Evolutionary conservation across 2,113 vertebrate genomes (phyloP).

Genomic region (Orthonyx spaldingii): DNA sequence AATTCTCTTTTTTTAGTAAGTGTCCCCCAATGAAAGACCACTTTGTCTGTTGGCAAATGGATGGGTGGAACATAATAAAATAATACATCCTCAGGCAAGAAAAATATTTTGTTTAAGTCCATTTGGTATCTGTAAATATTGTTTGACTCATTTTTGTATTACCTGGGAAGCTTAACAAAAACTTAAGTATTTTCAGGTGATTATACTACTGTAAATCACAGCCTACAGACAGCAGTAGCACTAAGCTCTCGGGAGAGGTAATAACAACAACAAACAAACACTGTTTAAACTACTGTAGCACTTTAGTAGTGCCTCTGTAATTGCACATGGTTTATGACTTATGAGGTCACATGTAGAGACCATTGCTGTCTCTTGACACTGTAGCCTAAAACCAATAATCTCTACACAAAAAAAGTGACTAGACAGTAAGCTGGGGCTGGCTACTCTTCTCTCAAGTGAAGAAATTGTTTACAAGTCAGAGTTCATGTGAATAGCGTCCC

Average conservation of each 20-base stretch:
- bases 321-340: neutral
- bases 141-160: neutral
- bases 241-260: neutral
- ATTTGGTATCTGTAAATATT: neutral
- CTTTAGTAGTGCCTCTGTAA: neutral
- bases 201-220: constrained; percentile 7
- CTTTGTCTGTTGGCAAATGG: neutral
- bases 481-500: neutral
- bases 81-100: neutral
- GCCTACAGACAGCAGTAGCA: neutral
- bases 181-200: neutral
- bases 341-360: neutral
- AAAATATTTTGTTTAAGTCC: neutral
- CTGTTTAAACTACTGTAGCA: neutral
- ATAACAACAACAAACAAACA: neutral
- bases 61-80: neutral
- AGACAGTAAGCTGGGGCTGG: neutral
- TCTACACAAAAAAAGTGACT: neutral
- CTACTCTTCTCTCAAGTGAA: neutral
- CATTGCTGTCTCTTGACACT: neutral
- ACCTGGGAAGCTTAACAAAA: neutral
- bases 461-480: neutral
- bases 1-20: neutral
- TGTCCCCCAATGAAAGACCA: neutral
- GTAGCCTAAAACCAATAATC: neutral